Conservation (phyloP, 2,797 vertebrate genomes). For the Bradypodion ventrale region DNA sequence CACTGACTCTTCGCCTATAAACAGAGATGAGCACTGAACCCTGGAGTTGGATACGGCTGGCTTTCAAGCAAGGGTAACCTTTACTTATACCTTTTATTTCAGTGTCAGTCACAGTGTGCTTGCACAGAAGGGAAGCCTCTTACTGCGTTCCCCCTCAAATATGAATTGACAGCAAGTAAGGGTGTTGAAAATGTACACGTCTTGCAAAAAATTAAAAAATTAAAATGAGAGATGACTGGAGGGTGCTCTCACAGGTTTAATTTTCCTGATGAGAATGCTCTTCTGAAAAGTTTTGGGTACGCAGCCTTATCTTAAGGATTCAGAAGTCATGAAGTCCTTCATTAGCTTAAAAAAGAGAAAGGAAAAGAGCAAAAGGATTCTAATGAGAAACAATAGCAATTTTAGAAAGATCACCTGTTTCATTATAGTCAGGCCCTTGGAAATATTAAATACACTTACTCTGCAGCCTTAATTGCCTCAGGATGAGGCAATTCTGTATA, state of each 20-base stretch:
- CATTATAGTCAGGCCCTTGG: constrained; percentile 70
- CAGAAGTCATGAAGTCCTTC: constrained; percentile 52
- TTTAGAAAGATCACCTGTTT: constrained; percentile 77
- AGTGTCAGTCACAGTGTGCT: constrained; percentile 5
- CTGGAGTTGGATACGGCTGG: no score
- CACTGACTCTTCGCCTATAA: no score
- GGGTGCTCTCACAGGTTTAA: constrained; percentile 19
- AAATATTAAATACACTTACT: constrained; percentile 77
- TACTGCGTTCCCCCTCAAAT: constrained; percentile 23
- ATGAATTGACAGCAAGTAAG: constrained; percentile 30
- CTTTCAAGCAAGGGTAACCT: no score
- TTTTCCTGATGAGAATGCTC: constrained; percentile 35
- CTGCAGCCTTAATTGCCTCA: constrained; percentile 79
- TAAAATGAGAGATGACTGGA: constrained; percentile 15
- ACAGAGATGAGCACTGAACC: no score
- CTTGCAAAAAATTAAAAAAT: background rate
- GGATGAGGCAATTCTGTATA: constrained; percentile 80
- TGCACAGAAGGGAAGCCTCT: constrained; percentile 7
- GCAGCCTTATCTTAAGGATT: constrained; percentile 29
- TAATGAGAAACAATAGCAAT: constrained; percentile 67
- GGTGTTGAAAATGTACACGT: constrained; percentile 6
- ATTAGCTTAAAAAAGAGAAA: constrained; percentile 41
- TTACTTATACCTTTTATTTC: no score
- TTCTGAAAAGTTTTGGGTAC: constrained; percentile 29
- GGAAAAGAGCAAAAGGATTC: constrained; percentile 41